Conservation (phyloP, 2,888 invertebrate species). For the Drosophila mimetica region DNA sequence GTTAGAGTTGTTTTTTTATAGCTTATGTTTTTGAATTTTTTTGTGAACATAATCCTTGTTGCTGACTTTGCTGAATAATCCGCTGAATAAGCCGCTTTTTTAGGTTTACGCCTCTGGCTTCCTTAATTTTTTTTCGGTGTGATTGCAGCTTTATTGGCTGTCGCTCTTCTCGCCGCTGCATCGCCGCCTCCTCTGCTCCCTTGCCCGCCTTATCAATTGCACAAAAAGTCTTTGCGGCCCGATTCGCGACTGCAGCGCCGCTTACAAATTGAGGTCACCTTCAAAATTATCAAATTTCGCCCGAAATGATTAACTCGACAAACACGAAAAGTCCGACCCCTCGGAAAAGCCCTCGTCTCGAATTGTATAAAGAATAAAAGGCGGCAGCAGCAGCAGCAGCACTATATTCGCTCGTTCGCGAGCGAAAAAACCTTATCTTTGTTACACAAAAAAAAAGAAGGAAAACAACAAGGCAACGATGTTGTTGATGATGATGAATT, state of each 20-base stretch:
- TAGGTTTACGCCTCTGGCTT: too few relatives aligned
- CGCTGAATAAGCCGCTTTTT: background rate
- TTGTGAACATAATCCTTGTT: background rate
- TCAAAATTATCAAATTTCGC: constrained; percentile 79
- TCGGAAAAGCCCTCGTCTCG: constrained; percentile 38
- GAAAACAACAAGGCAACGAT: constrained; percentile 65
- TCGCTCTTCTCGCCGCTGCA: constrained; percentile 10
- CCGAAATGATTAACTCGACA: constrained; percentile 78
- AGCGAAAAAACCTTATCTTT: constrained; percentile 76
- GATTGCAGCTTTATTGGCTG: constrained; percentile 16
- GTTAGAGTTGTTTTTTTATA: too few relatives aligned
- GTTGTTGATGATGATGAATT: constrained; percentile 83
- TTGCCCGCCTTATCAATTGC: constrained; percentile 62
- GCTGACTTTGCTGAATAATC: background rate
- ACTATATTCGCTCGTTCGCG: constrained; percentile 62
- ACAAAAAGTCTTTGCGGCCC: constrained; percentile 47
- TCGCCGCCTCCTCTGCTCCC: constrained; percentile 11
- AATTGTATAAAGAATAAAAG: constrained; percentile 70
- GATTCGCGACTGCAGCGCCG: constrained; percentile 52
- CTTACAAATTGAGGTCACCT: constrained; percentile 74
- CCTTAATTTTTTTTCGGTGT: background rate
- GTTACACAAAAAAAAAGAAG: constrained; percentile 64
- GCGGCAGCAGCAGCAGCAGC: constrained; percentile 46
- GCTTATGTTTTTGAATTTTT: too few relatives aligned
- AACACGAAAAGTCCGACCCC: constrained; percentile 52